A percentile compares a stretch with the other conserved stretches of the same genome.
Evolutionary conservation across 2,113 vertebrate species (phyloP).

Genomic region (Clarias macrocephalus): DNA sequence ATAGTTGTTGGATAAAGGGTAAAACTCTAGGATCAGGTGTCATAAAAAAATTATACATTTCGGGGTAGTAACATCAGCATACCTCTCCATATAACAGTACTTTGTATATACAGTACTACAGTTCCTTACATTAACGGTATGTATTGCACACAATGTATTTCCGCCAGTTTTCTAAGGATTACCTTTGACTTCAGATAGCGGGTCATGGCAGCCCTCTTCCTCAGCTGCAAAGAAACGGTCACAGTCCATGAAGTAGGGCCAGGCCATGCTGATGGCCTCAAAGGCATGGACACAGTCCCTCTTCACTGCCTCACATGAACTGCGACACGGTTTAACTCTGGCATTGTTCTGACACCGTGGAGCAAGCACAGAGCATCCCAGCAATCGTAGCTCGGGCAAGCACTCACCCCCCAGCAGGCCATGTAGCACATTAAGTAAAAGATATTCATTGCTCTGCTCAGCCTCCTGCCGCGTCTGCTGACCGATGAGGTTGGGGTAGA

Average conservation of each 20-base stretch:
- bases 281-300: slow-evolving; percentile 85
- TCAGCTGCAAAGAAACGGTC: slow-evolving; percentile 82
- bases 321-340: slow-evolving; percentile 82
- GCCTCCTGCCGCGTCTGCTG: slow-evolving; percentile 76
- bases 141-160: background rate
- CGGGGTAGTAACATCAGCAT: background rate
- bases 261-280: slow-evolving; percentile 92
- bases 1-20: background rate
- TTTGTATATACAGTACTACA: background rate
- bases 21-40: background rate
- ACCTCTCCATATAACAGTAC: background rate
- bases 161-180: slow-evolving; percentile 29
- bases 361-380: slow-evolving; percentile 89
- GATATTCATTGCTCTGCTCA: slow-evolving; percentile 88
- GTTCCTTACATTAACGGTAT: background rate
- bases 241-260: slow-evolving; percentile 97
- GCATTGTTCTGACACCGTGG: slow-evolving; percentile 78
- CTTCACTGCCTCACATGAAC: slow-evolving; percentile 79
- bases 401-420: slow-evolving; percentile 91
- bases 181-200: slow-evolving; percentile 82
- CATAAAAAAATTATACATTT: background rate
- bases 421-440: slow-evolving; percentile 87
- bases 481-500: slow-evolving; percentile 85
- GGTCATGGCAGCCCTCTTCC: slow-evolving; percentile 88
- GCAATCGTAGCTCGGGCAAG: slow-evolving; percentile 85